phyloP scores from a whole-genome alignment of 1,140 invertebrate genomes.

The Zophobas morio region DNA sequence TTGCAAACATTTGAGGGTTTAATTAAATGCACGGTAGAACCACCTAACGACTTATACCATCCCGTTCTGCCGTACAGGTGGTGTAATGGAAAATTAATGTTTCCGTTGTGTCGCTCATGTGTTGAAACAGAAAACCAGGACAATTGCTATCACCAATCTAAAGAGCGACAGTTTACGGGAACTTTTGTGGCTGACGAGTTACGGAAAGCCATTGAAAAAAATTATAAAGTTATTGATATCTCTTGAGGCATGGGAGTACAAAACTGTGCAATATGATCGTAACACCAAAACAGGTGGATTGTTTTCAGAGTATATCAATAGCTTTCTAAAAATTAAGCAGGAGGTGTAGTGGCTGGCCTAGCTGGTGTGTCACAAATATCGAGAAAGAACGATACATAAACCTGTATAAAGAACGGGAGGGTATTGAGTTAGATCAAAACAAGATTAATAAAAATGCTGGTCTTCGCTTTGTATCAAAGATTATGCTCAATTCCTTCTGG shows the following conservation, averaged over 20 bases:
- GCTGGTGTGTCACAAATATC: slow-evolving; percentile 13
- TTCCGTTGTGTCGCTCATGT: slow-evolving; percentile 61
- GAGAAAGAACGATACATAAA: slow-evolving; percentile 4
- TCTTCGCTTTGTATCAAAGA: slow-evolving; percentile 30
- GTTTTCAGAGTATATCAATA: slow-evolving; percentile 29
- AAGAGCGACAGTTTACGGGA: slow-evolving; percentile 63
- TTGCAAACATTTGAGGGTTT: slow-evolving; percentile 53
- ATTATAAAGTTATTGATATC: slow-evolving; percentile 46
- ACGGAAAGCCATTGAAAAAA: slow-evolving; percentile 59
- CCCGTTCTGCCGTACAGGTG: slow-evolving; percentile 59
- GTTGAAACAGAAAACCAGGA: slow-evolving; percentile 36
- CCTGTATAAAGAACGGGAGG: slow-evolving; percentile 25
- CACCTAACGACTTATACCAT: slow-evolving; percentile 62
- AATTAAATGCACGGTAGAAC: slow-evolving; percentile 61
- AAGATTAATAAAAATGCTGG: slow-evolving; percentile 32
- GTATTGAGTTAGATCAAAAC: not conserved
- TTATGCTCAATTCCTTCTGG: slow-evolving; percentile 33
- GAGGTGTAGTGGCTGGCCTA: not conserved
- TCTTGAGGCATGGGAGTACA: slow-evolving; percentile 49
- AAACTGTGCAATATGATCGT: slow-evolving; percentile 41
- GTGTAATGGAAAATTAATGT: slow-evolving; percentile 60
- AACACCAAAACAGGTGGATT: slow-evolving; percentile 7
- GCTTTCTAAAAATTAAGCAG: not conserved
- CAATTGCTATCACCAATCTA: slow-evolving; percentile 57
- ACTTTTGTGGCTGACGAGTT: slow-evolving; percentile 66